Conservation (phyloP, 1,140 invertebrate species). For the Bathynomus jamesi region DNA sequence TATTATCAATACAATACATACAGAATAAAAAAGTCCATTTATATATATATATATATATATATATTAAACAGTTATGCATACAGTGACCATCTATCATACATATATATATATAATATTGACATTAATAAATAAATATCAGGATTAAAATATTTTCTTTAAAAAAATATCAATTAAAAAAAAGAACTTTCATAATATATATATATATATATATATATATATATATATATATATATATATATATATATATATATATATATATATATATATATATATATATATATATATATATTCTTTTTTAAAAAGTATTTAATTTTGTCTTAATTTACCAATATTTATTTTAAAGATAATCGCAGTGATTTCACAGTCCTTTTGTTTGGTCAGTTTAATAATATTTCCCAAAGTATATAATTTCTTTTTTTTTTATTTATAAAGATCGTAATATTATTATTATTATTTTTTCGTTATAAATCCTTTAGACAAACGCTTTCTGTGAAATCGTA, state of each 20-base stretch:
- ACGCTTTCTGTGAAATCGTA: no score
- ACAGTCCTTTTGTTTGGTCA: no score
- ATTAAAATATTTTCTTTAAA: not conserved
- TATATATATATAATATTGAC: constrained; percentile 8
- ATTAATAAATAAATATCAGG: not conserved
- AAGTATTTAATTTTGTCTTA: no score
- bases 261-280: not conserved
- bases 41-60: not conserved
- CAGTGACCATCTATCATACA: not conserved
- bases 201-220: constrained; percentile 3
- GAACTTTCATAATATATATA: not conserved
- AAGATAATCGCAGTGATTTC: no score
- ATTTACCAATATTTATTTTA: no score
- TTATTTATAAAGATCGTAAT: no score
- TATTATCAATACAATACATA: not conserved
- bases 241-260: not conserved
- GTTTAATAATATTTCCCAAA: no score
- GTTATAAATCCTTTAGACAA: no score
- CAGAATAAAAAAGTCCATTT: not conserved
- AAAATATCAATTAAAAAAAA: not conserved
- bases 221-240: constrained; percentile 2
- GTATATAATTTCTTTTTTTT: no score
- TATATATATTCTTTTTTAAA: no score
- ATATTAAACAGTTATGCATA: constrained; percentile 2
- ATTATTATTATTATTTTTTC: no score